phyloP scores from a whole-genome alignment of 2,113 vertebrate genomes.

The Pionites leucogaster region DNA sequence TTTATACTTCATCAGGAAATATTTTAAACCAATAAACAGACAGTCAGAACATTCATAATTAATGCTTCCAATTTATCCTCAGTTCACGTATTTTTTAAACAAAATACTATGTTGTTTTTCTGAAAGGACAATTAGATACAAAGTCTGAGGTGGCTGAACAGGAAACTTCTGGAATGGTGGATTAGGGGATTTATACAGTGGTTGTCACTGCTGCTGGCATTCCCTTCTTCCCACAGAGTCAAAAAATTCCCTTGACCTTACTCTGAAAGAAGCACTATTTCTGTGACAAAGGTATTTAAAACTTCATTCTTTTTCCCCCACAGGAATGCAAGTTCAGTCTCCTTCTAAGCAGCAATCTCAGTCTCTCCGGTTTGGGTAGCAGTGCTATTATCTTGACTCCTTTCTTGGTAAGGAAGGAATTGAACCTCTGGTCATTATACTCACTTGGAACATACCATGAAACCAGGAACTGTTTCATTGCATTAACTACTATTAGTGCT shows the following conservation, averaged over 20 bases:
- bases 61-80: neutral
- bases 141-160: neutral
- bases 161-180: neutral
- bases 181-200: neutral
- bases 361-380: neutral
- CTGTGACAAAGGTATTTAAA: neutral
- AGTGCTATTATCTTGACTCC: neutral
- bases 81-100: neutral
- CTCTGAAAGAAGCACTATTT: neutral
- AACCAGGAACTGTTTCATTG: neutral
- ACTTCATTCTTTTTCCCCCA: neutral
- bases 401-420: neutral
- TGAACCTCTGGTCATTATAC: neutral
- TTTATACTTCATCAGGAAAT: neutral
- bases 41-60: neutral
- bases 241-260: neutral
- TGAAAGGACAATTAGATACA: neutral
- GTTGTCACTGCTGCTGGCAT: neutral
- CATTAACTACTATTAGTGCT: neutral
- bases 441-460: neutral
- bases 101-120: neutral
- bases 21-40: constrained; percentile 3
- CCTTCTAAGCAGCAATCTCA: neutral
- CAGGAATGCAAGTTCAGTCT: neutral
- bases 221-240: neutral